Conservation (phyloP, 2,113 vertebrate genomes). For the Cynoglossus semilaevis region DNA sequence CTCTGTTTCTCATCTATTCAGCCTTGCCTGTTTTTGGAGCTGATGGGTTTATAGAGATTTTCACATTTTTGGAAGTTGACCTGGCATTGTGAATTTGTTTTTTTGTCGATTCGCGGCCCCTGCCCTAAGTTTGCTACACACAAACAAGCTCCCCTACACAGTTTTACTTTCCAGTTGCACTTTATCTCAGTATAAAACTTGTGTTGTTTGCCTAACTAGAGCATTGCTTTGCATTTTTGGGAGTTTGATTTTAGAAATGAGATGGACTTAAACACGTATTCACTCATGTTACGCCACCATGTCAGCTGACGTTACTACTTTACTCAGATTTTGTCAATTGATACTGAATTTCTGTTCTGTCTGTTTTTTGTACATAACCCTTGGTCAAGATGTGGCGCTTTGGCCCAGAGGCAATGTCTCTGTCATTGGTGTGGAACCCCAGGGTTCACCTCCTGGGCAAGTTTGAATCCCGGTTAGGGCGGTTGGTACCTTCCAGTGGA, state of each 20-base stretch:
- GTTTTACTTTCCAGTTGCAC: slow-evolving; percentile 8
- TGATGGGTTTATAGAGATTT: slow-evolving; percentile 99
- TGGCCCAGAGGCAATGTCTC: too few relatives aligned
- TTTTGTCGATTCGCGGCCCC: slow-evolving; percentile 45
- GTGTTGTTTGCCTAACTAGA: background rate
- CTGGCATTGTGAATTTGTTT: slow-evolving; percentile 77
- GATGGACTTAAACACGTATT: background rate
- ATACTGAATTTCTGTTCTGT: slow-evolving; percentile 18
- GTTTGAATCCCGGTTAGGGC: too few relatives aligned
- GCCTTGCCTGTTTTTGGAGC: slow-evolving; percentile 90
- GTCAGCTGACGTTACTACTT: background rate
- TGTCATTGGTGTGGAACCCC: too few relatives aligned
- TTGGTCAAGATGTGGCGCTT: too few relatives aligned
- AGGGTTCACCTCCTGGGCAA: too few relatives aligned
- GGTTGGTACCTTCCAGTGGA: too few relatives aligned
- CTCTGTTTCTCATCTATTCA: slow-evolving; percentile 87
- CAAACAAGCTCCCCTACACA: slow-evolving; percentile 33
- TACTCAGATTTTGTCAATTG: background rate
- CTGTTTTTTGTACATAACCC: background rate
- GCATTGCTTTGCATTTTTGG: too few relatives aligned
- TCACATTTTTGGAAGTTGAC: slow-evolving; percentile 89
- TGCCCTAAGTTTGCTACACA: slow-evolving; percentile 54
- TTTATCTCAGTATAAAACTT: background rate
- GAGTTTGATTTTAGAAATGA: too few relatives aligned
- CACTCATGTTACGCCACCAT: background rate